Conservation (phyloP, 37 sponge, comb jelly and placozoan genomes). For the Beroe forskalii region DNA sequence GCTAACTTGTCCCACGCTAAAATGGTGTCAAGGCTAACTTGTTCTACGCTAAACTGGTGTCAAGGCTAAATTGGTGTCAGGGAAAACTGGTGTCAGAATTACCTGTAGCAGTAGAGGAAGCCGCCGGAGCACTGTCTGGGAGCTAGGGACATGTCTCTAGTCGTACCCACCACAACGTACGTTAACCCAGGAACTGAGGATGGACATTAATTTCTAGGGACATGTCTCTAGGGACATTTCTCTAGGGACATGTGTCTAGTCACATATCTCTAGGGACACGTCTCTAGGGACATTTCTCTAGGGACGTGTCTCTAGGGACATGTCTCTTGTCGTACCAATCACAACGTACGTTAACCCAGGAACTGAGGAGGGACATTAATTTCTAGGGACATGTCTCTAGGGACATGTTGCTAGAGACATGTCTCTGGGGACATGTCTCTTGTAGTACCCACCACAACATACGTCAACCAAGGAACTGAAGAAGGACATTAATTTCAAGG, state of each 20-base stretch:
- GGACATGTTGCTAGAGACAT: not conserved
- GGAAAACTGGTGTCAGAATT: not conserved
- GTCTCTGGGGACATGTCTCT: constrained; percentile 67
- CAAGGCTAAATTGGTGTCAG: not conserved
- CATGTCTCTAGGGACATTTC: no score
- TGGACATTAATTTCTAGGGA: no score
- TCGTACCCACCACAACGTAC: constrained; percentile 91
- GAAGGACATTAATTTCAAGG: no score
- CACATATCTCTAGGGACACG: no score
- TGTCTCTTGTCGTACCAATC: constrained; percentile 82
- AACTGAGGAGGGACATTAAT: no score
- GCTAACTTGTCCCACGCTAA: not conserved
- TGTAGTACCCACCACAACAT: constrained; percentile 89
- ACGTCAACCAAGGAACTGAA: constrained; percentile 71
- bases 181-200: constrained; percentile 68
- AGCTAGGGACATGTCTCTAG: constrained; percentile 73
- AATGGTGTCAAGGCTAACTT: not conserved
- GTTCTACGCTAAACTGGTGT: not conserved
- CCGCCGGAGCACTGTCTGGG: constrained; percentile 82
- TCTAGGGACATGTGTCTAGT: not conserved
- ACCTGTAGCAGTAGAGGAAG: constrained; percentile 66
- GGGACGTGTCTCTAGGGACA: no score
- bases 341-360: constrained; percentile 82
- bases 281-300: no score
- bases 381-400: no score